These are phyloP conservation scores for Holothuria leucospilota DNA, from an alignment of 53 echinoderm and acorn worm genomes.

Conservation along the genomic window DNA sequence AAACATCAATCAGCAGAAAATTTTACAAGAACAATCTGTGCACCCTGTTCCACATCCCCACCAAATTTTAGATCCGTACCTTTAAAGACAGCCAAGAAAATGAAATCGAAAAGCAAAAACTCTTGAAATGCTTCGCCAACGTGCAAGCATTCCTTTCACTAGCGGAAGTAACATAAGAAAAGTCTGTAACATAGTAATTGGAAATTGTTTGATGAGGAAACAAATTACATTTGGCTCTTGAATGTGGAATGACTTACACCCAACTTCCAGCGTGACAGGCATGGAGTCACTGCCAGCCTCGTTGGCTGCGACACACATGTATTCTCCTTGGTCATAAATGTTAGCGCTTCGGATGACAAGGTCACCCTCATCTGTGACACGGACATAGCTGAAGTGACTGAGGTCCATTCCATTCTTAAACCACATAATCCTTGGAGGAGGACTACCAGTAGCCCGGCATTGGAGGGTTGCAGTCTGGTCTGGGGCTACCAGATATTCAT, in stretches of 20 bases:
- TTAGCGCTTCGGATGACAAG: slow-evolving; percentile 77
- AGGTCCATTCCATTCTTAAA: slow-evolving; percentile 80
- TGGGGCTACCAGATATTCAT: slow-evolving; percentile 69
- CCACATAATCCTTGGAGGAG: slow-evolving; percentile 88
- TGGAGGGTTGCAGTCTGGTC: slow-evolving; percentile 71
- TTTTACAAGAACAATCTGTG: too few relatives aligned
- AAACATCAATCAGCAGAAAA: too few relatives aligned
- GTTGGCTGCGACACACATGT: slow-evolving; percentile 80
- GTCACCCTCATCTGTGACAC: slow-evolving; percentile 68
- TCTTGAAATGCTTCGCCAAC: too few relatives aligned
- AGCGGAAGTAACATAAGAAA: too few relatives aligned
- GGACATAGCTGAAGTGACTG: slow-evolving; percentile 61
- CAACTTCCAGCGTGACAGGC: slow-evolving; percentile 75
- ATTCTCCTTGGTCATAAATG: slow-evolving; percentile 75
- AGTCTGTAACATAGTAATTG: too few relatives aligned
- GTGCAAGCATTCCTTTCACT: too few relatives aligned
- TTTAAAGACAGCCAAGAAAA: too few relatives aligned
- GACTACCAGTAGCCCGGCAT: slow-evolving; percentile 81
- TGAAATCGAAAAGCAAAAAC: too few relatives aligned
- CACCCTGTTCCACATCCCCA: too few relatives aligned
- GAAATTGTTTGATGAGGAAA: neutral
- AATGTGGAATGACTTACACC: slow-evolving; percentile 68
- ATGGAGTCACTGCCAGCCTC: slow-evolving; percentile 77
- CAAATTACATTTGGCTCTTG: neutral
- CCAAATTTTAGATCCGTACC: too few relatives aligned